Percentiles rank a stretch among this genome's conserved stretches.
Conservation (phyloP, 2,113 vertebrate genomes). For the Crotophaga sulcirostris region DNA sequence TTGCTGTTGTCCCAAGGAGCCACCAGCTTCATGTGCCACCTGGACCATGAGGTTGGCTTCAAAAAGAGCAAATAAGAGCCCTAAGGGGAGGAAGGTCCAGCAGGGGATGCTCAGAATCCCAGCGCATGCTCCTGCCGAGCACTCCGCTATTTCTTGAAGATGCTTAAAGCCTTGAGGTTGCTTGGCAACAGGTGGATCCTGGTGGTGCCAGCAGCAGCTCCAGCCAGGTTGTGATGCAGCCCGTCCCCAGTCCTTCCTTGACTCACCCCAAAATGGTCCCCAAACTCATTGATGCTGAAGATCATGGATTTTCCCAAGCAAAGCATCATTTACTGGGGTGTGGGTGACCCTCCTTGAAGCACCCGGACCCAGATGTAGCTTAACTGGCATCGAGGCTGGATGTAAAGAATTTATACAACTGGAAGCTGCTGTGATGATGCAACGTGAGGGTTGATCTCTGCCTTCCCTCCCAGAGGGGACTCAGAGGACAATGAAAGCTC, state of each 20-base stretch:
- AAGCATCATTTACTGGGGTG: neutral
- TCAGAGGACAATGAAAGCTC: neutral
- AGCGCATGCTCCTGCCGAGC: neutral
- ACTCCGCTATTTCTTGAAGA: neutral
- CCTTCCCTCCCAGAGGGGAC: neutral
- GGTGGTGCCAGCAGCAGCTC: neutral
- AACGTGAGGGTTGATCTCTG: neutral
- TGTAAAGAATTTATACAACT: neutral
- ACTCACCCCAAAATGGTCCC: neutral
- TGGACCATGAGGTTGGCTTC: neutral
- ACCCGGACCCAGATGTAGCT: fast-evolving
- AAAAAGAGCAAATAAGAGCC: neutral
- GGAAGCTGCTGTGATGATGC: neutral
- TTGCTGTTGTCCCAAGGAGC: neutral
- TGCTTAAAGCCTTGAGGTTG: neutral
- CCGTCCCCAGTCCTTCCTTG: neutral
- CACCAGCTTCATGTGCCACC: neutral
- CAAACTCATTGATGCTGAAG: neutral
- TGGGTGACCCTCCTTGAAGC: neutral
- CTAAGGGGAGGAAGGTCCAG: neutral
- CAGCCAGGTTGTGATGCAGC: neutral
- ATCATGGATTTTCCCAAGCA: neutral
- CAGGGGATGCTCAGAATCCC: neutral
- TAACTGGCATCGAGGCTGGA: too few relatives aligned
- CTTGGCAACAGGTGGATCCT: neutral